Base-by-base conservation (phyloP, 1,140 invertebrate species). In the Brachionus rotundiformis region DNA sequence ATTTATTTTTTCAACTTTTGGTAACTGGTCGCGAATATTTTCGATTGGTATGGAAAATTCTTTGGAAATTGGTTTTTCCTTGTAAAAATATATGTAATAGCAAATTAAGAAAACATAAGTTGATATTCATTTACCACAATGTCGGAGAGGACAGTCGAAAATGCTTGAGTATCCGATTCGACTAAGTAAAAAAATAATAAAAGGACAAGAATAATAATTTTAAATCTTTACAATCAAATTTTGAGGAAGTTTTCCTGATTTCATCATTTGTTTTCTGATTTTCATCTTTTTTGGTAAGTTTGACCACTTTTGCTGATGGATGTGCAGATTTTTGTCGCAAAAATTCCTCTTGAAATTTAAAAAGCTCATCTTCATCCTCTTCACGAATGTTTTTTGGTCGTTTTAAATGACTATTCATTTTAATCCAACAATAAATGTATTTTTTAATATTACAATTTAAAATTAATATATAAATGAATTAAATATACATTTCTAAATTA, bases 261-360 rank as follows among this genome's bases (percentile, higher is more conserved):
- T 61, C 33, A 54, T 27, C 13, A 31, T 41, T 36, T 29, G 29
- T 29, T 5, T 10, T 6, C 63, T 54, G 36, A 16, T 47, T 19
- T 47, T 41, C 33, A 41, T 71, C 31, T 23, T 68, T 33, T 84
- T 44, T 82, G 54, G 44, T 3, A 19, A 44, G 27, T 19, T 36
- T 49, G 3, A 86, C 82, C 33, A 84, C 47, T 65, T 47, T 83
- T 6, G 83, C 84, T 29, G 85, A 82, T 23, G 85, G 83, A 29
- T 63, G 39, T 6, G 71, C 16, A 31, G 84, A 83, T 47, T 83
- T 82, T 8, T 71, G 73, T 5, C 83, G 61, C 16, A 86, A 81
- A 83, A 88, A 88, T 80, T 87, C 84, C 77, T 86, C 68, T 77
- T 88, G 88, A 80, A 87, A 85, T 79, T 84, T 83, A n/a, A 88